Conservation (phyloP, 2,113 vertebrate genomes). For the Cacatua alba region DNA sequence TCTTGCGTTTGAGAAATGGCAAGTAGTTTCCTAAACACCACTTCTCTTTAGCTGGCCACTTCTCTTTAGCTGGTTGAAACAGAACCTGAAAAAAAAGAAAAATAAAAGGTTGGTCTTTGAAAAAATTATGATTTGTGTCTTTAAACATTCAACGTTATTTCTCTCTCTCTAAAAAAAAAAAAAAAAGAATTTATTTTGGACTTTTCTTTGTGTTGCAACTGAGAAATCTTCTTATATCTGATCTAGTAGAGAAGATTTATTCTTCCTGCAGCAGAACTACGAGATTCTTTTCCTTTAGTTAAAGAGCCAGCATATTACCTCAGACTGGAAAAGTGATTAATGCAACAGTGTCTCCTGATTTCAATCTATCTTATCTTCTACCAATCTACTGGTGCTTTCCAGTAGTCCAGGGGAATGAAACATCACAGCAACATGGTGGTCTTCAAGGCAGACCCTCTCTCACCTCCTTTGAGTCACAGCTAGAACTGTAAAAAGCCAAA, state of each 20-base stretch:
- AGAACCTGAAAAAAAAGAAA: neutral
- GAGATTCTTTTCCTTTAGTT: neutral
- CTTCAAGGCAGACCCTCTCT: neutral
- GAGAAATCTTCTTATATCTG: neutral
- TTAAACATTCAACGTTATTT: neutral
- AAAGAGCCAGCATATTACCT: neutral
- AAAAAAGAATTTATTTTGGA: neutral
- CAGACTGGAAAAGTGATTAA: neutral
- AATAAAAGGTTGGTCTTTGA: neutral
- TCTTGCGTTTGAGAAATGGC: neutral
- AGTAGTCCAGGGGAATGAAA: neutral
- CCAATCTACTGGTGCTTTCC: neutral
- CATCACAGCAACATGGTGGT: neutral
- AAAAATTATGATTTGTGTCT: accelerated
- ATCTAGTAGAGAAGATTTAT: neutral
- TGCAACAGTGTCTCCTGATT: neutral
- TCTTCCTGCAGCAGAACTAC: neutral
- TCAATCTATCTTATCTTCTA: neutral
- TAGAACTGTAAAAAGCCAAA: neutral
- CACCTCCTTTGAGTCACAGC: neutral
- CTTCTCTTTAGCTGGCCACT: neutral
- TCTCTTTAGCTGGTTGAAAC: neutral
- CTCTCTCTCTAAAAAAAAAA: neutral
- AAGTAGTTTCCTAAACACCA: neutral
- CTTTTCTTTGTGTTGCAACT: neutral